A percentile compares a stretch with the other conserved stretches of the same genome.
Conservation (phyloP, 2,888 invertebrate genomes). For the Caenorhabditis sulstoni region DNA sequence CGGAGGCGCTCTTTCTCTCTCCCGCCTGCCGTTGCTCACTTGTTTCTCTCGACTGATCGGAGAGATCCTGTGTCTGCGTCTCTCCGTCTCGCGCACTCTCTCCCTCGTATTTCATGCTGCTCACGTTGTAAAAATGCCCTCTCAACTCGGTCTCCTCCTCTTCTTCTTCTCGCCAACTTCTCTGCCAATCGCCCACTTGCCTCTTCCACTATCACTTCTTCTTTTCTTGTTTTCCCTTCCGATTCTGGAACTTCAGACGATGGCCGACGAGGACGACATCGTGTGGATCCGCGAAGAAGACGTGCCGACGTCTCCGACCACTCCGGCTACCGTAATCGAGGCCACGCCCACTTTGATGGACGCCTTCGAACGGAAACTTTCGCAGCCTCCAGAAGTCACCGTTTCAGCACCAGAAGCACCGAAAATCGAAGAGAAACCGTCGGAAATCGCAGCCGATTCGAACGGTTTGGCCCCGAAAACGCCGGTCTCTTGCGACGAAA, state of each 20-base stretch:
- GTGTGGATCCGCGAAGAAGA: slow-evolving; percentile 51
- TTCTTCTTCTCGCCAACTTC: not conserved
- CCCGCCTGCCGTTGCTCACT: not conserved
- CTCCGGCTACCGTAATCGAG: slow-evolving; percentile 54
- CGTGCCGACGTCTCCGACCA: slow-evolving; percentile 36
- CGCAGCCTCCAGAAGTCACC: slow-evolving; percentile 34
- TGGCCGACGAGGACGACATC: slow-evolving; percentile 51
- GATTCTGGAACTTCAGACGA: slow-evolving; percentile 17
- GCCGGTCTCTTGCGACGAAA: slow-evolving; percentile 42
- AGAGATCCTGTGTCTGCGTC: slow-evolving; percentile 5
- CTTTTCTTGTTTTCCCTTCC: not conserved
- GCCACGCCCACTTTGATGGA: slow-evolving; percentile 33
- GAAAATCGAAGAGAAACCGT: not conserved
- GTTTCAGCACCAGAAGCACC: slow-evolving; percentile 11
- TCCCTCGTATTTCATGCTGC: slow-evolving; percentile 17
- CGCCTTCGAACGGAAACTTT: slow-evolving; percentile 27
- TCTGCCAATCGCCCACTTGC: not conserved
- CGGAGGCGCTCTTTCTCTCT: not conserved
- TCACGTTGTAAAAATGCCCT: slow-evolving; percentile 52
- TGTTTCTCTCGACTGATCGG: slow-evolving; percentile 3
- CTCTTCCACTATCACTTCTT: not conserved
- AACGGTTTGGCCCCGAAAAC: slow-evolving; percentile 15
- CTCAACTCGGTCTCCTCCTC: slow-evolving; percentile 21
- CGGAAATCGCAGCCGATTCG: not conserved
- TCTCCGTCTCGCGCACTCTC: slow-evolving; percentile 16